Conservation (phyloP, 2,888 invertebrate genomes). For the Platycheirus albimanus region DNA sequence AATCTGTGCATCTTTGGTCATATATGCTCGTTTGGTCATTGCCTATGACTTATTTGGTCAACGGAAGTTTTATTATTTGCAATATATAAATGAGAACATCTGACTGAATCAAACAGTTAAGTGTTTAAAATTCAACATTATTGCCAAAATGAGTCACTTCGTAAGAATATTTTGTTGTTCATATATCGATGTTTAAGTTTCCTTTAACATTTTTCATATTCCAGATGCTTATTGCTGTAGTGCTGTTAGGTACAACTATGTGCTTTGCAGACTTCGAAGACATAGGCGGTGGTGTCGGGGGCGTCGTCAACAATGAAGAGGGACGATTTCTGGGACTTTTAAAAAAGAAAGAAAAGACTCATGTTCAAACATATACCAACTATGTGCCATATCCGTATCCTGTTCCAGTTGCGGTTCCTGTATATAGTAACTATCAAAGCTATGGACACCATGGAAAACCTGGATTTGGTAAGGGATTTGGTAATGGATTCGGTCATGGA, state of each 20-base stretch:
- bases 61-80: constrained; percentile 45
- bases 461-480: constrained; percentile 29
- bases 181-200: not conserved
- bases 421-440: constrained; percentile 52
- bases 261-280: constrained; percentile 35
- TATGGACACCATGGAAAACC: constrained; percentile 36
- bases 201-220: no score
- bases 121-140: not conserved
- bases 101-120: not conserved
- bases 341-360: constrained; percentile 13
- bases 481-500: not conserved
- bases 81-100: constrained; percentile 40
- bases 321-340: constrained; percentile 51
- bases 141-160: constrained; percentile 5
- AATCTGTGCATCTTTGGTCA: constrained; percentile 24
- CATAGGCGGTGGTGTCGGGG: constrained; percentile 6
- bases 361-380: constrained; percentile 16
- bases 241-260: not conserved
- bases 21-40: constrained; percentile 29
- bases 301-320: constrained; percentile 17
- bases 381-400: constrained; percentile 20
- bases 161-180: not conserved
- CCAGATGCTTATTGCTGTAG: not conserved
- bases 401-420: constrained; percentile 35
- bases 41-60: constrained; percentile 33